Evolutionary conservation across 2,113 vertebrate species (phyloP).

Genomic region (Rhizomys pruinosus): DNA sequence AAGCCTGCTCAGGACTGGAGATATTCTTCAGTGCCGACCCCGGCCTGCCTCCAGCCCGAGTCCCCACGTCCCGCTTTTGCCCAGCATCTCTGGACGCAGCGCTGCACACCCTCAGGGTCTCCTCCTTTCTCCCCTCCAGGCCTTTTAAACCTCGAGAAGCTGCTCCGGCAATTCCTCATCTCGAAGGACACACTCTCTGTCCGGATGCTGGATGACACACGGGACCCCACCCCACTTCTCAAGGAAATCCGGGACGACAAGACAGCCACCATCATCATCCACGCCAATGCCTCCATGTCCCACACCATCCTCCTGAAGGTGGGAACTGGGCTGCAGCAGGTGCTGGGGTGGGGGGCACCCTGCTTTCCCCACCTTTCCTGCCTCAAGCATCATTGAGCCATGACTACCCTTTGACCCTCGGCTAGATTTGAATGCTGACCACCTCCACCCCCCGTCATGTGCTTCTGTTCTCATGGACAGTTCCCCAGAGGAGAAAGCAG

Average conservation of each 20-base stretch:
- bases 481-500: background rate
- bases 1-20: background rate
- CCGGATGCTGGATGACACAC: conserved; percentile 97
- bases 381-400: no score
- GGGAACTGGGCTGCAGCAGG: background rate
- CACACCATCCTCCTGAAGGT: conserved; percentile 97
- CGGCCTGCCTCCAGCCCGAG: background rate
- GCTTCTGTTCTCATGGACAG: background rate
- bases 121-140: conserved; percentile 85
- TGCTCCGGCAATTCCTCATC: conserved; percentile 98
- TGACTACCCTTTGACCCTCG: background rate
- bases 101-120: background rate
- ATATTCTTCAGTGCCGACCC: accelerated
- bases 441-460: no score
- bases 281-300: conserved; percentile 98
- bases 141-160: conserved; percentile 98
- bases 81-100: background rate
- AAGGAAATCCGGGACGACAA: conserved; percentile 99
- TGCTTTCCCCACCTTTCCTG: background rate
- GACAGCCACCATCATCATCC: conserved; percentile 97
- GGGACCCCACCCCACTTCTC: conserved; percentile 96
- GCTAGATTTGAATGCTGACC: background rate
- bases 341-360: accelerated
- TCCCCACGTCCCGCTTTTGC: background rate
- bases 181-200: conserved; percentile 98